A percentile compares a stretch with the other conserved stretches of the same genome.
These are phyloP conservation scores for Kradibia gibbosae DNA, from an alignment of 1,140 invertebrate species.

Conservation along the genomic window DNA sequence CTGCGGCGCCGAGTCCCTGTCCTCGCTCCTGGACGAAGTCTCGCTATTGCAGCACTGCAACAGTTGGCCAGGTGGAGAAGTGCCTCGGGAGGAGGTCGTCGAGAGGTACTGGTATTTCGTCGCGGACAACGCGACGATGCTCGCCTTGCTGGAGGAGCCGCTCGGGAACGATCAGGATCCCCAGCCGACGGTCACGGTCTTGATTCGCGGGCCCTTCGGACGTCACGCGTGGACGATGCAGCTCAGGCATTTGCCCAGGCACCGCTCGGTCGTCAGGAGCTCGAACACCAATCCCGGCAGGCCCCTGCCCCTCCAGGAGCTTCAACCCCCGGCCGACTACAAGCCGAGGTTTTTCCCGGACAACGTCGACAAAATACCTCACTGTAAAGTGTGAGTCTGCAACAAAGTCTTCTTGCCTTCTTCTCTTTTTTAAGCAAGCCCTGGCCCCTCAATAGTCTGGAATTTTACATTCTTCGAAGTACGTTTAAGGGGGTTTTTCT, in stretches of 20 bases:
- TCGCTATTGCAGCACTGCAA: conserved; percentile 87
- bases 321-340: conserved; percentile 75
- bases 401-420: no score
- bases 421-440: not conserved
- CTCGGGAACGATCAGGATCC: conserved; percentile 86
- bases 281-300: conserved; percentile 82
- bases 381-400: conserved; percentile 83
- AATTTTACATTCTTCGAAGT: no score
- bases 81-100: conserved; percentile 74
- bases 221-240: conserved; percentile 96
- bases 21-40: conserved; percentile 91
- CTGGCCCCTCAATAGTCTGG: no score
- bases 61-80: conserved; percentile 71
- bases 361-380: conserved; percentile 83
- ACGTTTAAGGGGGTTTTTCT: no score
- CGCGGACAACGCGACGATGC: conserved; percentile 89
- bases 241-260: conserved; percentile 84
- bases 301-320: conserved; percentile 84
- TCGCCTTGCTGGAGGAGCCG: conserved; percentile 93
- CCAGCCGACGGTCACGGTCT: conserved; percentile 83
- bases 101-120: conserved; percentile 91
- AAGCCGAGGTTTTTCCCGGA: conserved; percentile 88
- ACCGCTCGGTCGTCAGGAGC: conserved; percentile 82
- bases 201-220: conserved; percentile 93
- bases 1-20: conserved; percentile 87